Evolutionary conservation across 2,888 invertebrate genomes (phyloP).

Genomic region (Hofmannophila pseudospretella): DNA sequence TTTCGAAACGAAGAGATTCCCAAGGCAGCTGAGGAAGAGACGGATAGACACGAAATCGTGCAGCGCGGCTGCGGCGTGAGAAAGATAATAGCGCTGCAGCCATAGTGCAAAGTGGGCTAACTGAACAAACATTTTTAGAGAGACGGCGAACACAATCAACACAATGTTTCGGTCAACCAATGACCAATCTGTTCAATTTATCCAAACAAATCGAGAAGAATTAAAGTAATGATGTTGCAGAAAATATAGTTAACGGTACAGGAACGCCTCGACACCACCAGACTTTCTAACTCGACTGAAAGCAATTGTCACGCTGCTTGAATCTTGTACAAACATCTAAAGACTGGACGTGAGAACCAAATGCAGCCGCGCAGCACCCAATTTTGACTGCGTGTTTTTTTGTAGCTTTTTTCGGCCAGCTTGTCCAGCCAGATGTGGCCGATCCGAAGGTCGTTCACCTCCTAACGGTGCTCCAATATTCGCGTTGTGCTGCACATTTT

Average conservation of each 20-base stretch:
- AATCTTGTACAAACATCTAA: background rate
- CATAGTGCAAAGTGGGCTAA: too few relatives aligned
- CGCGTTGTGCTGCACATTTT: conserved; percentile 4
- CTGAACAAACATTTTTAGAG: too few relatives aligned
- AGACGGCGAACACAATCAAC: too few relatives aligned
- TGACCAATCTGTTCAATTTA: too few relatives aligned
- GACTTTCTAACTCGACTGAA: background rate
- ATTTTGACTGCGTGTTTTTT: background rate
- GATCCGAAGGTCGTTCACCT: conserved; percentile 8
- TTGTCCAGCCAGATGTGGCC: background rate
- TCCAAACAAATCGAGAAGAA: too few relatives aligned
- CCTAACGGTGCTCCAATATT: conserved; percentile 15
- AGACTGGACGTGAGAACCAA: background rate
- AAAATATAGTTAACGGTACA: background rate
- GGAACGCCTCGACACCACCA: background rate
- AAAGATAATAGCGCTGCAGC: background rate
- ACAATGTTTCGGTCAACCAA: too few relatives aligned
- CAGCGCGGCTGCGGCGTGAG: background rate
- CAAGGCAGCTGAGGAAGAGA: background rate
- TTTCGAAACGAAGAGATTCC: background rate
- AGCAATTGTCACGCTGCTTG: background rate
- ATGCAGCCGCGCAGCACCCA: background rate
- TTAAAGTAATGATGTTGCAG: background rate
- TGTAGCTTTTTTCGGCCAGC: background rate
- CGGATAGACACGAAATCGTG: background rate